phyloP scores from a whole-genome alignment of 2,888 invertebrate species.

The Xiphydria camelus region DNA sequence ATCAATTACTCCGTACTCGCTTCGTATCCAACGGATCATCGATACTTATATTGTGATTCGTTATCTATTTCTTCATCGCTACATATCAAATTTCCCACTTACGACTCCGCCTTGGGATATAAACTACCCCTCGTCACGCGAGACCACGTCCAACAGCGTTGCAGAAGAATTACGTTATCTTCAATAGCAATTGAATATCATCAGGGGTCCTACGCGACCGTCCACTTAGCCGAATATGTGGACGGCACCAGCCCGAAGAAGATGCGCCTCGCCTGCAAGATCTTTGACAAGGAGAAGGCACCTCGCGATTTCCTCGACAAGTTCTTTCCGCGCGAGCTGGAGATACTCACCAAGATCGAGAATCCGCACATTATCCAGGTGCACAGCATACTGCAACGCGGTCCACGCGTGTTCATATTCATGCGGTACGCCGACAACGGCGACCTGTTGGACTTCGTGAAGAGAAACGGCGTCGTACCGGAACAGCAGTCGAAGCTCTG shows the following conservation, averaged over 20 bases:
- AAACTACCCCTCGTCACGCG: no score
- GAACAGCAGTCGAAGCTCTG: slow-evolving; percentile 80
- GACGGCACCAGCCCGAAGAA: slow-evolving; percentile 72
- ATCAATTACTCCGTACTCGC: no score
- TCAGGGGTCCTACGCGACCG: slow-evolving; percentile 87
- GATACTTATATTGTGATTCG: no score
- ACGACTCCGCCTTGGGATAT: no score
- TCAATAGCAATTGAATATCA: no score
- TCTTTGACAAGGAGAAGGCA: slow-evolving; percentile 88
- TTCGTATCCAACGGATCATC: no score
- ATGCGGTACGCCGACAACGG: slow-evolving; percentile 93
- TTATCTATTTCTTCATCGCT: no score
- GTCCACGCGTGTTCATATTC: slow-evolving; percentile 83
- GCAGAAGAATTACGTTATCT: no score
- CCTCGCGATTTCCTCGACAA: slow-evolving; percentile 87
- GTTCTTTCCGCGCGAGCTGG: slow-evolving; percentile 91
- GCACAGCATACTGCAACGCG: slow-evolving; percentile 82
- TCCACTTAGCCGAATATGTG: slow-evolving; percentile 82
- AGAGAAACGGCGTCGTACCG: slow-evolving; percentile 74
- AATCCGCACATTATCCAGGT: slow-evolving; percentile 91
- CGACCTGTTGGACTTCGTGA: slow-evolving; percentile 83
- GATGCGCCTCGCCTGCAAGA: slow-evolving; percentile 84
- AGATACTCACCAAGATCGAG: slow-evolving; percentile 85
- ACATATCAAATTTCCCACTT: no score
- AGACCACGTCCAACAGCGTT: no score